A percentile compares a stretch with the other conserved stretches of the same genome.
phyloP scores from a whole-genome alignment of 2,113 vertebrate species.

The Elgaria multicarinata region DNA sequence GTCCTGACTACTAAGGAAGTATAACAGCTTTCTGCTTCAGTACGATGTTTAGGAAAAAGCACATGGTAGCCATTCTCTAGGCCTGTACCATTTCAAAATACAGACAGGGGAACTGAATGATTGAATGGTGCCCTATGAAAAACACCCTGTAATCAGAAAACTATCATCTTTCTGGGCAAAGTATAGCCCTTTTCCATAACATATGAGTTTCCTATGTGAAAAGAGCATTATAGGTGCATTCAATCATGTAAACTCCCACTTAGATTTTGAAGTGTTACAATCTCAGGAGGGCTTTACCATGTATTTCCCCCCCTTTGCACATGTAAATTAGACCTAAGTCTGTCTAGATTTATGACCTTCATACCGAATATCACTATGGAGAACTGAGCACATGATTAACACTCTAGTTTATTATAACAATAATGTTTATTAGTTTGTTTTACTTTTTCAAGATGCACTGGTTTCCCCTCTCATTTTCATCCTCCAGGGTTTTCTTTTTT shows the following conservation, averaged over 20 bases:
- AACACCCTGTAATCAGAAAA: background rate
- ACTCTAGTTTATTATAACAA: conserved; percentile 25
- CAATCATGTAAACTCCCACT: background rate
- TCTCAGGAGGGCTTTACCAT: background rate
- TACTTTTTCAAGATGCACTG: conserved; percentile 35
- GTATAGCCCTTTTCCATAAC: background rate
- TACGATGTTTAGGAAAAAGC: background rate
- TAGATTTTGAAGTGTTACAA: background rate
- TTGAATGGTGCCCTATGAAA: background rate
- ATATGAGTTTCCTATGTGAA: background rate
- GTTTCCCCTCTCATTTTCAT: conserved; percentile 24
- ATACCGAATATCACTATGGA: background rate
- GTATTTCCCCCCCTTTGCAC: background rate
- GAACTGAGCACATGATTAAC: conserved; percentile 6
- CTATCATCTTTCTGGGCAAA: background rate
- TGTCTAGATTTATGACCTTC: conserved; percentile 11
- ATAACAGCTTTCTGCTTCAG: background rate
- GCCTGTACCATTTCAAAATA: background rate
- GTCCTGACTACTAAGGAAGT: background rate
- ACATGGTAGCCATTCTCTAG: background rate
- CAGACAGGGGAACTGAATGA: background rate
- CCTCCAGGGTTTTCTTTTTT: fast-evolving
- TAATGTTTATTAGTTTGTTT: conserved; percentile 39
- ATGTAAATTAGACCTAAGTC: background rate
- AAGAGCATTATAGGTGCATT: background rate